Conservation (phyloP, 2,888 invertebrate species). For the Thera obeliscata region DNA sequence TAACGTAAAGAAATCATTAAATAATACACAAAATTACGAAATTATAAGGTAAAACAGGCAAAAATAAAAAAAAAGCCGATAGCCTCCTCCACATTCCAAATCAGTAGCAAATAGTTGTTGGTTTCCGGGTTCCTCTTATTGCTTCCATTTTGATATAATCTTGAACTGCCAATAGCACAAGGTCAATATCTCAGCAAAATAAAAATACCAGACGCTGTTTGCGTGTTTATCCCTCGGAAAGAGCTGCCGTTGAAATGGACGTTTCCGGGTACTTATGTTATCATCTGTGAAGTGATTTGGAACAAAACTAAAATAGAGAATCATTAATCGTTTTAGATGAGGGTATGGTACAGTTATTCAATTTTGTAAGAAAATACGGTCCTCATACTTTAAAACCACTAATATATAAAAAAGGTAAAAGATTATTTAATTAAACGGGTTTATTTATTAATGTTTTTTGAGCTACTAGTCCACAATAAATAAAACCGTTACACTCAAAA, state of each 20-base stretch:
- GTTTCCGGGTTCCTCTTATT: neutral
- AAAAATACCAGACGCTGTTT: slow-evolving; percentile 3
- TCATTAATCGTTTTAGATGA: neutral
- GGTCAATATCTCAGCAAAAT: slow-evolving; percentile 10
- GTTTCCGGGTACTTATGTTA: slow-evolving; percentile 3
- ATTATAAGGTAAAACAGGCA: neutral
- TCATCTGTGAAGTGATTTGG: neutral
- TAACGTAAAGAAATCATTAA: too few relatives aligned
- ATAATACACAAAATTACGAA: too few relatives aligned
- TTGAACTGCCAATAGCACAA: slow-evolving; percentile 16
- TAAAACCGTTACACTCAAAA: too few relatives aligned
- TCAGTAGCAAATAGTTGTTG: neutral
- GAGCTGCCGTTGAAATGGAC: slow-evolving; percentile 4
- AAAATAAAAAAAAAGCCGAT: neutral
- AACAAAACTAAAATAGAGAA: neutral
- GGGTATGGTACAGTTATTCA: neutral
- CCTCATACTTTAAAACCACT: too few relatives aligned
- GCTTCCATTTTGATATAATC: slow-evolving; percentile 11
- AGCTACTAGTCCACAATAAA: too few relatives aligned
- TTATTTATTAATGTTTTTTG: too few relatives aligned
- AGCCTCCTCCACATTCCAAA: too few relatives aligned
- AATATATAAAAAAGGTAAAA: too few relatives aligned
- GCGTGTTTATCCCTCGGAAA: slow-evolving; percentile 3
- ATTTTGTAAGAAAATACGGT: neutral
- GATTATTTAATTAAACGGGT: too few relatives aligned